Conservation (phyloP, 2,888 invertebrate genomes). For the Epistrophe grossulariae region DNA sequence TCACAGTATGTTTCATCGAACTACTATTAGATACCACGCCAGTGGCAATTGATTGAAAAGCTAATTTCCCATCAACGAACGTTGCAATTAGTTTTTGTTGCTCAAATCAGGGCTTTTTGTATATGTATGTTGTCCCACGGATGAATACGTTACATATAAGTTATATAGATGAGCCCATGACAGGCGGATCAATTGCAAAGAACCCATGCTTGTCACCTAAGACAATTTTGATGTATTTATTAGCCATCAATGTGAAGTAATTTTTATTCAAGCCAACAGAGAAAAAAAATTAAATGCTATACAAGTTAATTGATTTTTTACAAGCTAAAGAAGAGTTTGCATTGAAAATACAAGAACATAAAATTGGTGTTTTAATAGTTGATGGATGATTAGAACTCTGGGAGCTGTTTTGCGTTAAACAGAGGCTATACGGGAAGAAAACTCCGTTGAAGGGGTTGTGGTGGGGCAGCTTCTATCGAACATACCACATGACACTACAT, state of each 20-base stretch:
- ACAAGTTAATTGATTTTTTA: conserved; percentile 48
- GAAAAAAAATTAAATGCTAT: background rate
- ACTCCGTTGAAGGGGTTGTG: background rate
- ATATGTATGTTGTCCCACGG: background rate
- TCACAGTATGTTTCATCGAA: conserved; percentile 3
- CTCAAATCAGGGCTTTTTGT: conserved; percentile 38
- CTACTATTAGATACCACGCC: conserved; percentile 4
- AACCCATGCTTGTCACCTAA: conserved; percentile 54
- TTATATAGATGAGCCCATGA: background rate
- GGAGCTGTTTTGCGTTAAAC: background rate
- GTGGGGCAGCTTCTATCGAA: background rate
- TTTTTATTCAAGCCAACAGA: background rate
- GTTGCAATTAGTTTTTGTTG: conserved; percentile 38
- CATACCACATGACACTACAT: background rate
- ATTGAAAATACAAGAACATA: background rate
- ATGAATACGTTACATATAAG: background rate
- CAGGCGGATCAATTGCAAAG: conserved; percentile 17
- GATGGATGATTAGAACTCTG: background rate
- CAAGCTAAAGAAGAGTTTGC: background rate
- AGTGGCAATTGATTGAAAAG: conserved; percentile 58
- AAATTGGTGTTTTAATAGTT: conserved; percentile 5
- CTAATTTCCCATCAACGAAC: conserved; percentile 69
- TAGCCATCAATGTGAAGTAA: conserved; percentile 36
- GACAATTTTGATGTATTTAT: conserved; percentile 63
- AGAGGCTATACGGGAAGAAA: background rate